Conservation (phyloP, 2,113 vertebrate genomes). For the Lutjanus erythropterus region DNA sequence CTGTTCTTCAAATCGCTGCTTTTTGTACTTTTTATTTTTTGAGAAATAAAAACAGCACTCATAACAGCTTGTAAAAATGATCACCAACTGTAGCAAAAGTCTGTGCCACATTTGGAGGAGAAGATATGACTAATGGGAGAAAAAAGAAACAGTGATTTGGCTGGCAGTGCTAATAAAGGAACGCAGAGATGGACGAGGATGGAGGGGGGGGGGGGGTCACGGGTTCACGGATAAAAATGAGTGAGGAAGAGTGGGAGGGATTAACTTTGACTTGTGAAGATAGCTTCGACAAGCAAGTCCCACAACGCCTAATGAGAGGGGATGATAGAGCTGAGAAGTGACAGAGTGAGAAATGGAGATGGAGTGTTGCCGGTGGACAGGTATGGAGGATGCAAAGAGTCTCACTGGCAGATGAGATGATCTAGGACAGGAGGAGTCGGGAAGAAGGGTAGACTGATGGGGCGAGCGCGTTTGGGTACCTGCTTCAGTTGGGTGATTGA, state of each 20-base stretch:
- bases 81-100: background rate
- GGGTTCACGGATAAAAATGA: slow-evolving; percentile 26
- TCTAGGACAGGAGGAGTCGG: slow-evolving; percentile 12
- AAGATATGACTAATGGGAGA: slow-evolving; percentile 22
- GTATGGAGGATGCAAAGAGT: slow-evolving; percentile 44
- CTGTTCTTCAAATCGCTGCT: slow-evolving; percentile 14
- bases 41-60: background rate
- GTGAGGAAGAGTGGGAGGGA: slow-evolving; percentile 6
- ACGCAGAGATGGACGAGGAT: background rate
- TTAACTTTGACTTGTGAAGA: slow-evolving; percentile 48
- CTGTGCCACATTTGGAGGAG: slow-evolving; percentile 16
- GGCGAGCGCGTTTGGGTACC: slow-evolving; percentile 1
- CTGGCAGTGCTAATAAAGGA: slow-evolving; percentile 33
- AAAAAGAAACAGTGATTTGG: slow-evolving; percentile 12
- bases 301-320: slow-evolving; percentile 46
- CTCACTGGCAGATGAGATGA: slow-evolving; percentile 34
- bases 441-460: slow-evolving; percentile 36
- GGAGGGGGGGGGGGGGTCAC: background rate
- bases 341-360: slow-evolving; percentile 50
- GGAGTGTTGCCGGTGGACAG: slow-evolving; percentile 40
- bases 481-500: slow-evolving; percentile 64
- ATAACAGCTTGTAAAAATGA: slow-evolving; percentile 23
- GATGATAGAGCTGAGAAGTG: slow-evolving; percentile 53
- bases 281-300: slow-evolving; percentile 23
- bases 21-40: background rate